Evolutionary conservation across 2,888 invertebrate genomes (phyloP).

Genomic region (Hybos culiciformis): DNA sequence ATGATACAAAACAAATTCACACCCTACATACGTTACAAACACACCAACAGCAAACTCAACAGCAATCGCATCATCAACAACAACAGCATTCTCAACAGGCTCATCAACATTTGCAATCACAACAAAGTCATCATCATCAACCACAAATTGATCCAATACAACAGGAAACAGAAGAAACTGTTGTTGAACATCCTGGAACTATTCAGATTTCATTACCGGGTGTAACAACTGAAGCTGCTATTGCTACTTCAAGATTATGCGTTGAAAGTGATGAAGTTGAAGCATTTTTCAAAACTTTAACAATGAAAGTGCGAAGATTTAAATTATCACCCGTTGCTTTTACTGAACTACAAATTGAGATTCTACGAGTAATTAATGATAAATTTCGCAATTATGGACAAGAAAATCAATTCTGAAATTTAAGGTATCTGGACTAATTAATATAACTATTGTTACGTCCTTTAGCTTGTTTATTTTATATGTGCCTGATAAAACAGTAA

Average conservation of each 20-base stretch:
- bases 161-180: conserved; percentile 17
- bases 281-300: conserved; percentile 29
- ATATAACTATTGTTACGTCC: too few relatives aligned
- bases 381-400: conserved; percentile 21
- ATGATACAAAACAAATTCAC: conserved; percentile 2
- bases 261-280: conserved; percentile 30
- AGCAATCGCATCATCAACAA: conserved; percentile 6
- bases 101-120: conserved; percentile 11
- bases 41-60: conserved; percentile 8
- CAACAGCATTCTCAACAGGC: conserved; percentile 9
- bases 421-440: too few relatives aligned
- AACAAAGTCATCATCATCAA: conserved; percentile 11
- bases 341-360: conserved; percentile 31
- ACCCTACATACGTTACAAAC: too few relatives aligned
- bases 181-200: conserved; percentile 19
- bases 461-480: too few relatives aligned
- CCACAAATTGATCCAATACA: conserved; percentile 7
- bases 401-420: too few relatives aligned
- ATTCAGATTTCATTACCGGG: conserved; percentile 11
- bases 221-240: conserved; percentile 6
- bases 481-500: too few relatives aligned
- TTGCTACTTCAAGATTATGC: not conserved
- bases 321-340: conserved; percentile 28
- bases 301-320: conserved; percentile 31
- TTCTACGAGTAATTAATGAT: conserved; percentile 27